Evolutionary conservation across 1,140 invertebrate genomes (phyloP).

Genomic region (Meloidogyne exigua): DNA sequence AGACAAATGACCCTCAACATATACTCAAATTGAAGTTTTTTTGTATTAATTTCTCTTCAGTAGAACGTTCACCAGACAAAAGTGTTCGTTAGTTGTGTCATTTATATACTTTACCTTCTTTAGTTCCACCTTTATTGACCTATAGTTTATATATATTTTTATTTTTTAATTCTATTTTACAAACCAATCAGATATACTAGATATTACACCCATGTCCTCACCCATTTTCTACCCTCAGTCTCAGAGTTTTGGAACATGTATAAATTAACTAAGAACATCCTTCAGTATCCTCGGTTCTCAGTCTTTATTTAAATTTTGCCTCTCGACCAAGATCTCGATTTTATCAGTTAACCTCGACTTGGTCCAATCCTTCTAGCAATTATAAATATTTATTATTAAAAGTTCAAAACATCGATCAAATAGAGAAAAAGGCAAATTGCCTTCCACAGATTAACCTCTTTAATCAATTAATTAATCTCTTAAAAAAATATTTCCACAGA

Average conservation of each 20-base stretch:
- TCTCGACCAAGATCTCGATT: no score
- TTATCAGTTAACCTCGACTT: background rate
- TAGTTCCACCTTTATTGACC: no score
- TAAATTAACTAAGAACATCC: no score
- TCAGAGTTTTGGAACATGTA: no score
- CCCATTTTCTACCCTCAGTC: no score
- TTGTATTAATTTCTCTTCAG: background rate
- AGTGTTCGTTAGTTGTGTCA: background rate
- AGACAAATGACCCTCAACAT: background rate
- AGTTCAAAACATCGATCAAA: background rate
- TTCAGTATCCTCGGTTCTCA: no score
- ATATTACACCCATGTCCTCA: no score
- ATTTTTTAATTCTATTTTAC: no score
- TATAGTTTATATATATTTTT: no score
- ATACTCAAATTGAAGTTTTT: background rate
- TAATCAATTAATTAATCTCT: background rate
- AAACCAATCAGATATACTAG: no score
- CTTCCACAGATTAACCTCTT: background rate
- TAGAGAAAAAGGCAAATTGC: background rate
- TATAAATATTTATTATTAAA: no score
- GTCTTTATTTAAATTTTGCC: no score
- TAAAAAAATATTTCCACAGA: background rate
- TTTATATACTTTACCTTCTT: background rate
- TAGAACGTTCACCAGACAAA: background rate
- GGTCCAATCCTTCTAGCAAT: background rate